Evolutionary conservation across 2,113 vertebrate genomes (phyloP).

Genomic region (Otocyon megalotis): DNA sequence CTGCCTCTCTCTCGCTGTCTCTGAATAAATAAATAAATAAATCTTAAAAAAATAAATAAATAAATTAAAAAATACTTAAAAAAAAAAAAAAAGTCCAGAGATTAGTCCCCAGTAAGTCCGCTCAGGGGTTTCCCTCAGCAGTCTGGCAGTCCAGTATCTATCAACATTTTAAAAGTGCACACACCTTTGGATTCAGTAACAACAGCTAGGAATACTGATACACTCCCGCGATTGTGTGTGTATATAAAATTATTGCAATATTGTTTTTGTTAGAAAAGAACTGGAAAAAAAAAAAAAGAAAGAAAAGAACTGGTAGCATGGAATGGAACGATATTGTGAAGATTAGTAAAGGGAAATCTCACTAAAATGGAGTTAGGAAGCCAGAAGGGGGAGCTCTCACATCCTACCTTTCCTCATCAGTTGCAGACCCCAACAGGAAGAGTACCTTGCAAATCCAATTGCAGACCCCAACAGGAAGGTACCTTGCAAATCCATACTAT

Average conservation of each 20-base stretch:
- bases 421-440: no score
- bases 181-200: neutral
- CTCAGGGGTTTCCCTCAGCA: neutral
- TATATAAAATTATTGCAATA: neutral
- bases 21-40: no score
- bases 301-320: neutral
- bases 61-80: no score
- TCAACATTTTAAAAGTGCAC: neutral
- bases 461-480: no score
- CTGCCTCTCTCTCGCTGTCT: no score
- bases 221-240: neutral
- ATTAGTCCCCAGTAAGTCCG: neutral
- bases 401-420: no score
- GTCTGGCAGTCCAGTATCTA: neutral
- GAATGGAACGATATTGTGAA: neutral
- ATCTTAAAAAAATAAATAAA: no score
- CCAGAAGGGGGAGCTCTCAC: no score
- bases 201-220: neutral
- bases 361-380: neutral
- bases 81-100: neutral
- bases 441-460: no score
- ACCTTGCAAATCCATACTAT: no score
- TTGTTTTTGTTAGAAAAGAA: conserved; percentile 31
- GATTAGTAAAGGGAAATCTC: neutral
- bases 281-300: neutral